Evolutionary conservation across 2,113 vertebrate genomes (phyloP).

Genomic region (Brachionichthys hirsutus): DNA sequence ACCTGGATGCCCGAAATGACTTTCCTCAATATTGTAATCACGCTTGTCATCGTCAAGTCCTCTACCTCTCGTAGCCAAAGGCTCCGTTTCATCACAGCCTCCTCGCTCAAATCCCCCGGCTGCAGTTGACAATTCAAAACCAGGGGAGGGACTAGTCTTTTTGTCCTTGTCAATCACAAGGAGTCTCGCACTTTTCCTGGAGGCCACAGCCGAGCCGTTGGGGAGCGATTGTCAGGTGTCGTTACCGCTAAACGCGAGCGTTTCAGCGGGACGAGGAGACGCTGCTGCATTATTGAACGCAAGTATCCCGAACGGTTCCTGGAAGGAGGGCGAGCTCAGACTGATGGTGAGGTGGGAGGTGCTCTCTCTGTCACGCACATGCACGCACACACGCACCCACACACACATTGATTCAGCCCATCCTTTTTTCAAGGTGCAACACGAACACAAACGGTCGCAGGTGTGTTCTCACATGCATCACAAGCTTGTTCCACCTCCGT

Average conservation of each 20-base stretch:
- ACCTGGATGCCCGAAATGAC: constrained; percentile 66
- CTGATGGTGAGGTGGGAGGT: constrained; percentile 5
- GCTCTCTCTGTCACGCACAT: background rate
- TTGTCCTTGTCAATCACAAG: constrained; percentile 82
- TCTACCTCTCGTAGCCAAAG: constrained; percentile 78
- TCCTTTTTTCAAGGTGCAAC: too few species aligned
- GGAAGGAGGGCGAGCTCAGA: constrained; percentile 59
- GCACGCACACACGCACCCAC: too few species aligned
- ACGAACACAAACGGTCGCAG: too few species aligned
- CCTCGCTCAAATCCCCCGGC: constrained; percentile 72
- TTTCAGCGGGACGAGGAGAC: constrained; percentile 77
- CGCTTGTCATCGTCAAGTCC: constrained; percentile 73
- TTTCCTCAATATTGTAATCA: constrained; percentile 72
- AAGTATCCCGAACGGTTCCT: constrained; percentile 70
- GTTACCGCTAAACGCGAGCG: constrained; percentile 77
- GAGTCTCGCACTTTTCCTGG: constrained; percentile 57
- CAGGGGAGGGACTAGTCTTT: constrained; percentile 74
- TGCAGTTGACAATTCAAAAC: constrained; percentile 77
- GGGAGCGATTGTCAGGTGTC: constrained; percentile 78
- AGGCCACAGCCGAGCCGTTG: constrained; percentile 68
- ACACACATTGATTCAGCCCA: too few species aligned
- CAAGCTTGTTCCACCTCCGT: too few species aligned
- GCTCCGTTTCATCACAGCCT: constrained; percentile 78
- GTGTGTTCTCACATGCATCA: too few species aligned
- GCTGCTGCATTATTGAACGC: constrained; percentile 77